phyloP scores from a whole-genome alignment of 2,888 invertebrate species.

The Tupiocoris notatus region DNA sequence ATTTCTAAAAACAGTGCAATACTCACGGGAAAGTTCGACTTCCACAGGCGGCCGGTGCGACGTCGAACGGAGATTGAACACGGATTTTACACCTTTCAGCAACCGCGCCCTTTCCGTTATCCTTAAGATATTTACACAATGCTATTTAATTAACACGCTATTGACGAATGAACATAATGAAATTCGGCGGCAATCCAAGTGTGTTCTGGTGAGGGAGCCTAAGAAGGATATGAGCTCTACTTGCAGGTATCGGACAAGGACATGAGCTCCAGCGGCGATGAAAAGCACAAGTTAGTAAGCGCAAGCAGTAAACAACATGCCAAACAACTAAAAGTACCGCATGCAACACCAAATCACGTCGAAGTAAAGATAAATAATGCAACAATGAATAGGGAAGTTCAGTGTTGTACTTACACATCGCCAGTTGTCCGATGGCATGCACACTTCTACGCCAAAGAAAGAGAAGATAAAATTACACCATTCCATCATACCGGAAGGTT shows the following conservation, averaged over 20 bases:
- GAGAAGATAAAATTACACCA: constrained; percentile 45
- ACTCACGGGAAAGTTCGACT: constrained; percentile 92
- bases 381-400: too few species aligned
- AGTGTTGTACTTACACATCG: constrained; percentile 77
- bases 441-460: constrained; percentile 63
- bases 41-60: constrained; percentile 75
- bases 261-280: not conserved
- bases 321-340: too few species aligned
- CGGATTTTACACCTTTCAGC: constrained; percentile 90
- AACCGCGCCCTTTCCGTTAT: constrained; percentile 96
- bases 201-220: not conserved
- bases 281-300: not conserved
- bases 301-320: too few species aligned
- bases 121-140: constrained; percentile 59
- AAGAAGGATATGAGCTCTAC: not conserved
- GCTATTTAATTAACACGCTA: not conserved
- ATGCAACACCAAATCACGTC: too few species aligned
- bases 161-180: not conserved
- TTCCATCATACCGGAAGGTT: too few species aligned
- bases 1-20: too few species aligned
- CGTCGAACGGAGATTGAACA: constrained; percentile 76
- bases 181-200: not conserved
- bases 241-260: not conserved
- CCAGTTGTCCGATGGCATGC: constrained; percentile 86
- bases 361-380: too few species aligned